A percentile compares a stretch with the other conserved stretches of the same genome.
These are phyloP conservation scores for Amphiprion percula DNA, from an alignment of 2,113 vertebrate species.

Conservation along the genomic window DNA sequence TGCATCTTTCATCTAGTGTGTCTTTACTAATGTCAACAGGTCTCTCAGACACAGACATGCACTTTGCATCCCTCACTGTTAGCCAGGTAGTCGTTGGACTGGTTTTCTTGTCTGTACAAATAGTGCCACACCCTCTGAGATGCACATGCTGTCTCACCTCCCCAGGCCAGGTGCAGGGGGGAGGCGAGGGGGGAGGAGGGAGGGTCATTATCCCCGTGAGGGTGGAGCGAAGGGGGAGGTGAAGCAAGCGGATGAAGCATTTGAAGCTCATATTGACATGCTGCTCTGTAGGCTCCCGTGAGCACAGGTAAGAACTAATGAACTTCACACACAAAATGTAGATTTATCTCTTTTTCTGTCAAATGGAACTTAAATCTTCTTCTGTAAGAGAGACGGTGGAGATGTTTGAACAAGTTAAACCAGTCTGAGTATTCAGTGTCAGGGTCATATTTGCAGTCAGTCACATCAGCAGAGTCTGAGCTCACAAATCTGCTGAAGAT, in stretches of 20 bases:
- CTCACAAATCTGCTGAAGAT: neutral
- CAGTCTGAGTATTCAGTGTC: conserved; percentile 18
- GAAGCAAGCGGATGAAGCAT: conserved; percentile 54
- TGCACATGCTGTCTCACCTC: conserved; percentile 53
- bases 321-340: neutral
- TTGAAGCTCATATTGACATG: conserved; percentile 69
- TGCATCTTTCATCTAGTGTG: neutral
- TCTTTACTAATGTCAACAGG: neutral
- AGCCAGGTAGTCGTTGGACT: conserved; percentile 48
- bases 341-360: neutral
- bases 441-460: conserved; percentile 13
- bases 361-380: neutral
- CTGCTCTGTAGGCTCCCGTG: conserved; percentile 48
- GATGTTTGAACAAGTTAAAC: conserved; percentile 1
- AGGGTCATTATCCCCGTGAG: conserved; percentile 59
- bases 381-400: neutral
- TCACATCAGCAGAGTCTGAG: neutral
- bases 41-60: neutral
- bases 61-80: conserved; percentile 12
- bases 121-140: conserved; percentile 67
- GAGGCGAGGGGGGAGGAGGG: conserved; percentile 15
- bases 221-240: conserved; percentile 67
- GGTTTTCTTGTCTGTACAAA: conserved; percentile 70
- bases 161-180: conserved; percentile 72
- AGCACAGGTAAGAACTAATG: conserved; percentile 75